Evolutionary conservation across 2,888 invertebrate genomes (phyloP).

Genomic region (Brachylomia viminalis): DNA sequence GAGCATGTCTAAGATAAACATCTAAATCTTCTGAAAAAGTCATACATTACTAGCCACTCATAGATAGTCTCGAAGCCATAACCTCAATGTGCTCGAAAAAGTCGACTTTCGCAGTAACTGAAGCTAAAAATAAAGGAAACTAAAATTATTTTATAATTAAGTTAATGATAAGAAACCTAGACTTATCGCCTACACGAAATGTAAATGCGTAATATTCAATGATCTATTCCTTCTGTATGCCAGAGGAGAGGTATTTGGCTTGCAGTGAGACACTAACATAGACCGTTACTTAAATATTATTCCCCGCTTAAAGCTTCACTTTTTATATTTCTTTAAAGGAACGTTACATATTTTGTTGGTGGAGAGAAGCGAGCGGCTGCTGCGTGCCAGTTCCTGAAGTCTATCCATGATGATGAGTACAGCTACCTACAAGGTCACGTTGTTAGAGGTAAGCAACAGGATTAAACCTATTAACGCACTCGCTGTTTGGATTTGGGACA

Average conservation of each 20-base stretch:
- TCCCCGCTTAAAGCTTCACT: not conserved
- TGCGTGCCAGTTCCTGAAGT: slow-evolving; percentile 41
- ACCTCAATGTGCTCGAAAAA: too few relatives aligned
- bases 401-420: slow-evolving; percentile 88
- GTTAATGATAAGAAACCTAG: not conserved
- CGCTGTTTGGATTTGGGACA: not conserved
- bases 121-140: too few relatives aligned
- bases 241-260: not conserved
- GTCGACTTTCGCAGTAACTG: too few relatives aligned
- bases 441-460: slow-evolving; percentile 92
- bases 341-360: not conserved
- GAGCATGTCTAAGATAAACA: too few relatives aligned
- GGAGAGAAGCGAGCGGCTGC: slow-evolving; percentile 21
- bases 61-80: too few relatives aligned
- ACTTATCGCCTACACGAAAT: not conserved
- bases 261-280: not conserved
- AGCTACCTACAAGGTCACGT: slow-evolving; percentile 93
- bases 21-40: too few relatives aligned
- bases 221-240: accelerated
- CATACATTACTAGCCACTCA: too few relatives aligned
- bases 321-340: slow-evolving; percentile 23
- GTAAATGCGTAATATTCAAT: not conserved
- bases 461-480: too few relatives aligned
- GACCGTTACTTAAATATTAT: not conserved
- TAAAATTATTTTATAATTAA: too few relatives aligned